Evolutionary conservation across 1,140 invertebrate species (phyloP).

Genomic region (Helicoverpa zea): DNA sequence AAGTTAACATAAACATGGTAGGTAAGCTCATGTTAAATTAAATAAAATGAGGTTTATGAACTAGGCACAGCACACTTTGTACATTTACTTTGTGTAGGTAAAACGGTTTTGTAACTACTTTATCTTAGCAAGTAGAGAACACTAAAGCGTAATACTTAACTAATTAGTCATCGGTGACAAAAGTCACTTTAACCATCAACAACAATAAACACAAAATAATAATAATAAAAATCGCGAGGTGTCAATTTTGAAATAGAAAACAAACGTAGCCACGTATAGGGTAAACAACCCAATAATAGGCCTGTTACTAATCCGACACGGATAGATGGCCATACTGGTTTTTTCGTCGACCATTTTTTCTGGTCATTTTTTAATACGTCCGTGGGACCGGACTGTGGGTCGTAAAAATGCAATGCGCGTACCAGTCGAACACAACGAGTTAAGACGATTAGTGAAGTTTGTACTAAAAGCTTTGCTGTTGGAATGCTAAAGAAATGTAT

Average conservation of each 20-base stretch:
- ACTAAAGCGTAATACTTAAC: too few relatives aligned
- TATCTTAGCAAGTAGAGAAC: too few relatives aligned
- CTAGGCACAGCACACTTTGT: too few relatives aligned
- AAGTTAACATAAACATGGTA: too few relatives aligned
- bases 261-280: slow-evolving; percentile 28
- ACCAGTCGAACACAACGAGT: slow-evolving; percentile 55
- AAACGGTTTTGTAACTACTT: too few relatives aligned
- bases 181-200: too few relatives aligned
- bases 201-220: too few relatives aligned
- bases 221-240: slow-evolving; percentile 27
- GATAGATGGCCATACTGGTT: slow-evolving; percentile 58
- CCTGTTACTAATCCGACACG: slow-evolving; percentile 46
- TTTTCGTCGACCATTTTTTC: slow-evolving; percentile 66
- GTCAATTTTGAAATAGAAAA: slow-evolving; percentile 37
- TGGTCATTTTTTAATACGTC: slow-evolving; percentile 62
- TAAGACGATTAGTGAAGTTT: slow-evolving; percentile 53
- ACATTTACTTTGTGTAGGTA: too few relatives aligned
- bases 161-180: too few relatives aligned
- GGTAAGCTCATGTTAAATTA: too few relatives aligned
- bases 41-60: too few relatives aligned
- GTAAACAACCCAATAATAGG: slow-evolving; percentile 45
- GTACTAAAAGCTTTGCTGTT: slow-evolving; percentile 53
- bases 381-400: slow-evolving; percentile 58
- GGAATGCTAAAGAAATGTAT: slow-evolving; percentile 48
- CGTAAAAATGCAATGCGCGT: slow-evolving; percentile 69